Evolutionary conservation across 2,888 invertebrate species (phyloP).

Genomic region (Leuctra nigra): DNA sequence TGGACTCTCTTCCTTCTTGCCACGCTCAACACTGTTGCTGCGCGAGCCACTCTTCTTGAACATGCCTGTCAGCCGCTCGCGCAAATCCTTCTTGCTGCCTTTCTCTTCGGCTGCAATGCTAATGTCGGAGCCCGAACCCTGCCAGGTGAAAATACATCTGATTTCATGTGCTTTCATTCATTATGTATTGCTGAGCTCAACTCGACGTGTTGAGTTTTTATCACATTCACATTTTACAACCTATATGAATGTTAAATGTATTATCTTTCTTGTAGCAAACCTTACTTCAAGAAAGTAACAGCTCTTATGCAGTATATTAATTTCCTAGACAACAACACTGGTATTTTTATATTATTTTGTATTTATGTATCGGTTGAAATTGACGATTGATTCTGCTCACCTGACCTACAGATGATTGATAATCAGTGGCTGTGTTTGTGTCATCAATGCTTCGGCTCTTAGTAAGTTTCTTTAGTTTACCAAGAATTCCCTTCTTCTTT

Average conservation of each 20-base stretch:
- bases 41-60: slow-evolving; percentile 65
- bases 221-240: too few relatives aligned
- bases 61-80: slow-evolving; percentile 74
- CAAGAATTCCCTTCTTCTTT: slow-evolving; percentile 72
- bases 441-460: slow-evolving; percentile 79
- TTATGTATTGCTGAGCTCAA: too few relatives aligned
- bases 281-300: too few relatives aligned
- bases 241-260: too few relatives aligned
- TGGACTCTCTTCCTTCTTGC: slow-evolving; percentile 27
- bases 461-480: slow-evolving; percentile 71
- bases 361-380: too few relatives aligned
- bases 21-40: slow-evolving; percentile 42
- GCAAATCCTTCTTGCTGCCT: slow-evolving; percentile 67
- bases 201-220: too few relatives aligned
- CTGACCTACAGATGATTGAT: slow-evolving; percentile 16
- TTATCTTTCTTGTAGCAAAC: too few relatives aligned
- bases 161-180: background rate
- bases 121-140: slow-evolving; percentile 64
- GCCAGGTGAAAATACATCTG: background rate
- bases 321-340: too few relatives aligned
- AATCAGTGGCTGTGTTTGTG: slow-evolving; percentile 35
- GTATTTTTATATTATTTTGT: too few relatives aligned
- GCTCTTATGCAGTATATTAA: too few relatives aligned
- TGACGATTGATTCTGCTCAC: too few relatives aligned
- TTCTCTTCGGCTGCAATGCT: slow-evolving; percentile 50